Evolutionary conservation across 2,888 invertebrate genomes (phyloP).

Genomic region (Hypercompe scribonia): DNA sequence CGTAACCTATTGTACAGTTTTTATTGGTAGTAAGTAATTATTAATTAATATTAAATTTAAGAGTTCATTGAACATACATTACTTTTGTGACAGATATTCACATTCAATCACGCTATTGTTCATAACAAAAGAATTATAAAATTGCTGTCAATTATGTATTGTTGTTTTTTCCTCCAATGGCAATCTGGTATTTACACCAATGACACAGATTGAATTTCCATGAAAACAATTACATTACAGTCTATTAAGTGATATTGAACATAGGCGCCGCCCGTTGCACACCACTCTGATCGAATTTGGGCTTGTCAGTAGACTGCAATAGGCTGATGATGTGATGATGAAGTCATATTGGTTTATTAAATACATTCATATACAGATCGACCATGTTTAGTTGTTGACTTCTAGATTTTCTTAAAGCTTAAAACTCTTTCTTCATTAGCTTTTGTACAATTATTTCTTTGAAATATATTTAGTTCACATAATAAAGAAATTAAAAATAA

Average conservation of each 20-base stretch:
- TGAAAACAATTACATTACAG: background rate
- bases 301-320: too few relatives aligned
- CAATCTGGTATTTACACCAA: background rate
- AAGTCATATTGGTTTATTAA: background rate
- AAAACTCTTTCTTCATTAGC: too few relatives aligned
- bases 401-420: constrained; percentile 6
- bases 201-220: background rate
- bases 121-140: background rate
- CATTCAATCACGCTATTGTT: background rate
- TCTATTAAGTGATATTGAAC: too few relatives aligned
- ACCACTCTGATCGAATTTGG: too few relatives aligned
- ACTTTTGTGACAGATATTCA: background rate
- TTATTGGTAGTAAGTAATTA: background rate
- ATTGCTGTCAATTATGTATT: background rate
- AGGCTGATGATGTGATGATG: too few relatives aligned
- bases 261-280: too few relatives aligned
- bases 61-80: background rate
- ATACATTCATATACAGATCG: background rate
- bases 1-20: background rate
- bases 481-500: background rate
- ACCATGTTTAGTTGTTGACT: too few relatives aligned
- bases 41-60: background rate
- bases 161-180: background rate
- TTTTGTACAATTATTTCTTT: too few relatives aligned
- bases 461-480: too few relatives aligned